Evolutionary conservation across 2,113 vertebrate species (phyloP).

Genomic region (Delphinus delphis): DNA sequence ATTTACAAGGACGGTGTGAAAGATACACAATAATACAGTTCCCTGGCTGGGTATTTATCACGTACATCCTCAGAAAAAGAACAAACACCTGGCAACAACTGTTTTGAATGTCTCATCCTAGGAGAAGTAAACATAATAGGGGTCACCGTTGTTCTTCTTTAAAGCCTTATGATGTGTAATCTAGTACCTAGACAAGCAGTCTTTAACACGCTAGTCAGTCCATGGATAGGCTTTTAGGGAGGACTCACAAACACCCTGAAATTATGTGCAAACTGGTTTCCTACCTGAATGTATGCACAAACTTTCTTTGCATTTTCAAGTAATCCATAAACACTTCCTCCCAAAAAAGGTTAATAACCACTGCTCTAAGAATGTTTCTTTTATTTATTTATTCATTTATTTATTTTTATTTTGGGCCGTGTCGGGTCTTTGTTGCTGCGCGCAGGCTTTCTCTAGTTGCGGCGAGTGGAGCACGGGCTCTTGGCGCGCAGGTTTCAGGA

Average conservation of each 20-base stretch:
- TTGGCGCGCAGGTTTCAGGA: too few species aligned
- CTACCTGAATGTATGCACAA: rapidly evolving
- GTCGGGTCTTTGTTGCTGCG: too few species aligned
- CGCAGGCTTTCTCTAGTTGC: too few species aligned
- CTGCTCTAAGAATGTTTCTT: not conserved
- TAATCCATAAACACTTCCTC: not conserved
- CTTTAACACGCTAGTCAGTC: not conserved
- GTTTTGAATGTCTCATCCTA: not conserved
- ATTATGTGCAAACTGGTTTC: not conserved
- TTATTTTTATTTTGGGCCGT: too few species aligned
- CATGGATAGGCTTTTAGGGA: not conserved
- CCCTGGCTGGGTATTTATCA: not conserved
- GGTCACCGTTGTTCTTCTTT: not conserved
- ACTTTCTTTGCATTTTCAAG: not conserved
- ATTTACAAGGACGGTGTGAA: not conserved
- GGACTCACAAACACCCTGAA: not conserved
- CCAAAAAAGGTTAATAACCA: not conserved
- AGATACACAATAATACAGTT: too few species aligned
- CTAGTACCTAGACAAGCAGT: not conserved
- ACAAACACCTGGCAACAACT: not conserved
- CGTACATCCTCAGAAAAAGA: not conserved
- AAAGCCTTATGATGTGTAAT: not conserved
- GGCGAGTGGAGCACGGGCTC: too few species aligned
- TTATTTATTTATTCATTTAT: not conserved
- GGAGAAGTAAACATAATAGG: not conserved